Evolutionary conservation across 1,140 invertebrate genomes (phyloP), one percentile per base, ranked within the genome.

Genomic region (Drosophila sulfurigaster): DNA sequence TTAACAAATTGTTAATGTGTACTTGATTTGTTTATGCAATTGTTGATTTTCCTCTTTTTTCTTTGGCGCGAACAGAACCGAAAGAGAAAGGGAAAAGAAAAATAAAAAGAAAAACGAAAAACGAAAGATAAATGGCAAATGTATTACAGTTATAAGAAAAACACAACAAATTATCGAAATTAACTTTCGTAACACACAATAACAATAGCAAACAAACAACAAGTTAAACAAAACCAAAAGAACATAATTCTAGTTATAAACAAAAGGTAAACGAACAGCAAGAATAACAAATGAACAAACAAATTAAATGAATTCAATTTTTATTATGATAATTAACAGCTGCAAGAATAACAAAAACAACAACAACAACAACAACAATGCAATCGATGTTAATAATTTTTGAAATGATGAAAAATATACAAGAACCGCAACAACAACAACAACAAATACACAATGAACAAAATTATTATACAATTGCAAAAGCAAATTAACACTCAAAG

Each of bases 401-500:
- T 86, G 79, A 81, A 67, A 82, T 45, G 54, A 67, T 10, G 54
- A 57, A 56, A 73, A 69, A 68, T 48, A 63, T 62, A 80, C 59
- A 71, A 77, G 46, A 73, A 70, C 13, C 60, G 69, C 66, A 78
- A 62, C 62, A 79, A 80, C 66, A 78, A 62, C 62, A 79, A 80
- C 57, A 70, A 79, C 48, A 77, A 83, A 62, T 71, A 66, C 57
- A 75, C 67, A 75, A 75, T 58, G 65, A 77, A 67, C 28, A 87
- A 77, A 67, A 83, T 73, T 75, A 87, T 88, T 87, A 87, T 87
- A 87, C 82, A 89, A 85, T 89, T 89, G 85, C 85, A 81, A 89
- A 79, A 62, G 81, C 77, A 86, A 87, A 75, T 87, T 80, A 91
- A 87, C 77, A 90, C 77, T 75, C 81, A 85, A 85, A 71, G 71